These are phyloP conservation scores for Rhagonycha fulva DNA, from an alignment of 2,888 invertebrate species.

Conservation along the genomic window DNA sequence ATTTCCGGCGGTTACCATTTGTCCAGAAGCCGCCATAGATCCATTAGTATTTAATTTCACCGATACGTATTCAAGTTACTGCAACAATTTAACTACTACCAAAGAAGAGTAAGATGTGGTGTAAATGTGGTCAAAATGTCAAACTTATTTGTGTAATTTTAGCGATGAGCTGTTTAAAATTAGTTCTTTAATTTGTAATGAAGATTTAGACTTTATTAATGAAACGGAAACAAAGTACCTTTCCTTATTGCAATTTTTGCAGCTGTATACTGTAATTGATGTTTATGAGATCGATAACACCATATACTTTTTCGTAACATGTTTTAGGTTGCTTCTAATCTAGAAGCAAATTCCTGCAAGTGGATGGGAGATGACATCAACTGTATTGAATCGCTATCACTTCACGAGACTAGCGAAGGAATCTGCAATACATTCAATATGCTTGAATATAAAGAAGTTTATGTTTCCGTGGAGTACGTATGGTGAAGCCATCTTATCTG, in stretches of 20 bases:
- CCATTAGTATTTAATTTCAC: slow-evolving; percentile 69
- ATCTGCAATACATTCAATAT: slow-evolving; percentile 1
- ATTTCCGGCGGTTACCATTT: slow-evolving; percentile 53
- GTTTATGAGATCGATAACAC: neutral
- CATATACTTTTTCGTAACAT: neutral
- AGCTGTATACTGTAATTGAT: neutral
- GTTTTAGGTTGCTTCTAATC: neutral
- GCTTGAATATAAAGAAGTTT: slow-evolving; percentile 4
- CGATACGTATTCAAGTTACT: slow-evolving; percentile 54
- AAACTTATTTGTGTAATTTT: neutral
- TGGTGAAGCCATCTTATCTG: neutral
- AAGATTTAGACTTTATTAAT: neutral
- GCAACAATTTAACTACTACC: slow-evolving; percentile 46
- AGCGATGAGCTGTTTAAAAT: neutral
- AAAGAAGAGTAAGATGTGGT: slow-evolving; percentile 58
- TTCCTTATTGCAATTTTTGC: neutral
- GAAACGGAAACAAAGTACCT: neutral
- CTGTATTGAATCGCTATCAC: neutral
- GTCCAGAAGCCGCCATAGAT: slow-evolving; percentile 63
- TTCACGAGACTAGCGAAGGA: neutral
- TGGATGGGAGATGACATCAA: slow-evolving; percentile 2
- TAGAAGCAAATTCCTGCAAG: neutral
- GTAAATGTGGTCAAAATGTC: neutral
- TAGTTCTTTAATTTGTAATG: slow-evolving; percentile 4
- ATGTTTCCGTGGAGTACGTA: neutral